phyloP scores from a whole-genome alignment of 2,888 invertebrate species.

The Eilema depressum region DNA sequence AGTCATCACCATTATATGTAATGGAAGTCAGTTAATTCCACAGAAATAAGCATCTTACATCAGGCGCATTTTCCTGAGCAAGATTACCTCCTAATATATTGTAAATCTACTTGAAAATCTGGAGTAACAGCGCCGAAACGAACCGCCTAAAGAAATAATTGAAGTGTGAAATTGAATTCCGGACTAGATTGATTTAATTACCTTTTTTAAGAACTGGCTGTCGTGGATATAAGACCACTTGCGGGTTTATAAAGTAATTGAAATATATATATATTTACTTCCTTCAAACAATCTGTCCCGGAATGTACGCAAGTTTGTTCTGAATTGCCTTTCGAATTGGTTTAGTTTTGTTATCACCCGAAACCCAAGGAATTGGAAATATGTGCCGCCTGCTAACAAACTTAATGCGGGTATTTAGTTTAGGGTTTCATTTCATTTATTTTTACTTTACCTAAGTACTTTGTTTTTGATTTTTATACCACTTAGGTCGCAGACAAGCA shows the following conservation, averaged over 20 bases:
- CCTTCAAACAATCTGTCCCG: background rate
- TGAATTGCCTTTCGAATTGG: background rate
- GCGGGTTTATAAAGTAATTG: conserved; percentile 1
- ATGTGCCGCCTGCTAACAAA: too few species aligned
- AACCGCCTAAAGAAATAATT: conserved; percentile 22
- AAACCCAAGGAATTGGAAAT: background rate
- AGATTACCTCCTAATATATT: conserved; percentile 23
- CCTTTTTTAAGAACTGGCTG: conserved; percentile 17
- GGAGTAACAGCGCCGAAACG: conserved; percentile 11
- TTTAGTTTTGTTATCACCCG: background rate
- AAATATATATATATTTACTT: conserved; percentile 4
- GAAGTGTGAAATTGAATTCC: conserved; percentile 31
- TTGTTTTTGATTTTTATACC: too few species aligned
- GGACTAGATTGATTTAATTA: conserved; percentile 28
- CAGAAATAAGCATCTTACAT: conserved; percentile 23
- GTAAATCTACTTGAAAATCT: conserved; percentile 24
- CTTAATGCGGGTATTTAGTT: too few species aligned
- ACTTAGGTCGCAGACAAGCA: too few species aligned
- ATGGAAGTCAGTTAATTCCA: background rate
- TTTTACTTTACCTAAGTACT: too few species aligned
- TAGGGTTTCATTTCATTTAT: too few species aligned
- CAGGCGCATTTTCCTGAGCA: conserved; percentile 15
- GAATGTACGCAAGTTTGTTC: background rate
- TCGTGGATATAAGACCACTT: conserved; percentile 14
- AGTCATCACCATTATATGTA: background rate